A percentile compares a stretch with the other conserved stretches of the same genome.
These are phyloP conservation scores for Liposcelis brunnea DNA, from an alignment of 2,888 invertebrate genomes.

Conservation along the genomic window DNA sequence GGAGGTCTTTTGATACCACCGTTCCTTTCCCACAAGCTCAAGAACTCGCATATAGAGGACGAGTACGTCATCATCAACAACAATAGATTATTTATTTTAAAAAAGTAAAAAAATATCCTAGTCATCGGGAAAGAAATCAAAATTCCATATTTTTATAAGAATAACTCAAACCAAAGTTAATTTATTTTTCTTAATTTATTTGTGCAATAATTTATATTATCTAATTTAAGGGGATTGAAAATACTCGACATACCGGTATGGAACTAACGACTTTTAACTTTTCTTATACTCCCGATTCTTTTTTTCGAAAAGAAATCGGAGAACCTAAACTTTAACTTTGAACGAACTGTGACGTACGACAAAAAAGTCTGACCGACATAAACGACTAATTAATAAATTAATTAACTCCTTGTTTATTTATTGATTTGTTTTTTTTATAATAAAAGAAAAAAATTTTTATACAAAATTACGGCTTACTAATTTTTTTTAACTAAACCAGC, in stretches of 20 bases:
- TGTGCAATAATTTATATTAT: background rate
- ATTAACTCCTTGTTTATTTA: no score
- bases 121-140: background rate
- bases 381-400: no score
- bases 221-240: background rate
- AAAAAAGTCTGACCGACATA: no score
- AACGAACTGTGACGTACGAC: no score
- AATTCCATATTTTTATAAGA: background rate
- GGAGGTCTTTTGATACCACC: background rate
- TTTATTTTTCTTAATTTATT: background rate
- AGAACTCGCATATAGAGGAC: slow-evolving; percentile 12
- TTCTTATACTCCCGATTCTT: slow-evolving; percentile 1
- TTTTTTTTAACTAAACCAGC: no score
- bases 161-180: background rate
- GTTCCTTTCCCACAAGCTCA: slow-evolving; percentile 9
- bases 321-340: slow-evolving; percentile 3
- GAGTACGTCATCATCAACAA: slow-evolving; percentile 8
- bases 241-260: background rate
- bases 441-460: no score
- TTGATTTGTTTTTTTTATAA: no score
- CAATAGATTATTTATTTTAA: background rate
- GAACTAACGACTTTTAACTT: background rate
- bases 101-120: background rate
- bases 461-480: no score
- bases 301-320: slow-evolving; percentile 10